Base-by-base conservation (phyloP, 1,140 invertebrate species). In the Zaprionus africanus region DNA sequence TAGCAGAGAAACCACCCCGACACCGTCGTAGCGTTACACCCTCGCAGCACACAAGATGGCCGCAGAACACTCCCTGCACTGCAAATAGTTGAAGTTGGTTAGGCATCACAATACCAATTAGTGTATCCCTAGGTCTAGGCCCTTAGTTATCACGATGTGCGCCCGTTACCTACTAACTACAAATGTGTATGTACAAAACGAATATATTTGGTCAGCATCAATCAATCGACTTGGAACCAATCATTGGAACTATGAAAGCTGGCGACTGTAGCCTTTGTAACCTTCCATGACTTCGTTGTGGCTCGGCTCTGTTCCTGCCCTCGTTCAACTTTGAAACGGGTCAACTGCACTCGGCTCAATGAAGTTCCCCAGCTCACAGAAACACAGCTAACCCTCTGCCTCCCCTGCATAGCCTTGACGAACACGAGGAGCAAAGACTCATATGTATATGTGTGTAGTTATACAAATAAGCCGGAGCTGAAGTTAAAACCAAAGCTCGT, bases 331-430 rank as follows among this genome's bases (percentile, higher is more conserved):
- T 11, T 36, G 51, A 51, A 68, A 36, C 43, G 65, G 43, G 56
- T 68, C 65, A 67, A 36, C 41, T 36, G 65, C 38, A 34, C 26
- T 59, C 65, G 19, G 41, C 43, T 68, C 64, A 12, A 57, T 51
- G 38, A 11, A 41, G 38, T 41, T 41, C 15, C 15, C 6, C 15
- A 41, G 38, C 15, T 15, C 38, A n/a, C 38, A 41, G 2, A 34
- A 9, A 34, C 31, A 34, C 9, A 34, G 36, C 13, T 38, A 7
- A 11, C 36, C 13, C 12, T 36, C 28, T 9, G 1, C 13, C 41
- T 46, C 15, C 38, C 15, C 13, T 5, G 15, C 5, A 4, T 4
- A 15, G 13, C 38, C 38, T 15, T 15, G 15, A 41, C 38, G 17
- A 19, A n/a, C n/a, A 19, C 17, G n/a, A 34, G 31, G n/a, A 38